These are phyloP conservation scores for Ellobius talpinus DNA, from an alignment of 2,113 vertebrate species.

Conservation along the genomic window DNA sequence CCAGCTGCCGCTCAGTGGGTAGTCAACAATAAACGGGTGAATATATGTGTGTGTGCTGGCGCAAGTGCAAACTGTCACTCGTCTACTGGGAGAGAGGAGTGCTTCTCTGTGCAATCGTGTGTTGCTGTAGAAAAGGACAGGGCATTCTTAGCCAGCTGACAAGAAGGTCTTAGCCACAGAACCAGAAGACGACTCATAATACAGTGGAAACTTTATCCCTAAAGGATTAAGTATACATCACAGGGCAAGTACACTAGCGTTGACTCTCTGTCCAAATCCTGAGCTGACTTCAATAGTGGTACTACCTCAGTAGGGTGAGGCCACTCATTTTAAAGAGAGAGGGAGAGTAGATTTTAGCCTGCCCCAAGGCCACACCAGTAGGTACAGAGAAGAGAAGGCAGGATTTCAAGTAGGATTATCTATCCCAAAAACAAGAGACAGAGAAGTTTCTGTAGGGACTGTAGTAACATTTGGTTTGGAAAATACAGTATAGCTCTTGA, in stretches of 20 bases:
- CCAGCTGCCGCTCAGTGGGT: not conserved
- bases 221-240: slow-evolving; percentile 1
- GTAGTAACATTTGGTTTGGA: not conserved
- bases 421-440: not conserved
- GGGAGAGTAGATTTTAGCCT: not conserved
- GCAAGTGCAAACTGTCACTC: not conserved
- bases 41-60: not conserved
- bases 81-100: not conserved
- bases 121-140: slow-evolving; percentile 23
- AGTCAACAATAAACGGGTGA: not conserved
- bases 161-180: not conserved
- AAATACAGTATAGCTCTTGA: not conserved
- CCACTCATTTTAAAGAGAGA: not conserved
- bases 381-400: not conserved
- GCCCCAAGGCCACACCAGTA: not conserved
- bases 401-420: not conserved
- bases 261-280: not conserved
- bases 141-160: slow-evolving; percentile 18
- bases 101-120: not conserved
- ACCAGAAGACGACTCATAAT: not conserved
- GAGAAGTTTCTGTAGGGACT: not conserved
- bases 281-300: not conserved
- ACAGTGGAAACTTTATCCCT: not conserved
- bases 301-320: not conserved
- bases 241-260: not conserved